Percentiles rank a stretch among this genome's conserved stretches.
phyloP scores from a whole-genome alignment of 2,888 invertebrate genomes.

The Epinotia nisella region DNA sequence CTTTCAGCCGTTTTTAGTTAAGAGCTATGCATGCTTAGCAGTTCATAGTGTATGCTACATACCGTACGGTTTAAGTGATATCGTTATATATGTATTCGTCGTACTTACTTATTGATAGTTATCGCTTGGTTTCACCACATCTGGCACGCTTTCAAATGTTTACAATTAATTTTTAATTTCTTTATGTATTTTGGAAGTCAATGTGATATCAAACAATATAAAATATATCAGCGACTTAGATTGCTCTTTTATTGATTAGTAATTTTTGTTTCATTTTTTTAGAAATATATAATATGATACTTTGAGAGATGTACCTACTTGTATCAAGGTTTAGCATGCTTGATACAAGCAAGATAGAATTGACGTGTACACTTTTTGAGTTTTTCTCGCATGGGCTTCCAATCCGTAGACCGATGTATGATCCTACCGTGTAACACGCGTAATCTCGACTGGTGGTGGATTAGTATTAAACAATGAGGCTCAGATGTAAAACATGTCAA shows the following conservation, averaged over 20 bases:
- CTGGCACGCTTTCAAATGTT: slow-evolving; percentile 85
- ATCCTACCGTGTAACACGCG: slow-evolving; percentile 49
- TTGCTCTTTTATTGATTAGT: not conserved
- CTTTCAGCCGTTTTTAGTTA: slow-evolving; percentile 74
- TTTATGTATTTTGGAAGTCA: slow-evolving; percentile 71
- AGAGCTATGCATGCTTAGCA: slow-evolving; percentile 84
- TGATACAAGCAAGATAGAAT: not conserved
- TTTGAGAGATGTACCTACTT: not conserved
- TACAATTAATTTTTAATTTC: slow-evolving; percentile 73
- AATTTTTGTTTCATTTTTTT: not conserved
- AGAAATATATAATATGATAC: no score
- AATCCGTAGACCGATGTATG: slow-evolving; percentile 65
- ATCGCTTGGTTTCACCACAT: slow-evolving; percentile 71
- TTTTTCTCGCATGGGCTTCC: slow-evolving; percentile 66
- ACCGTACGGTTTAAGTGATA: slow-evolving; percentile 68
- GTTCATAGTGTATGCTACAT: slow-evolving; percentile 81
- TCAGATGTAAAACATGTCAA: slow-evolving; percentile 44
- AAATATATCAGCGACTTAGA: not conserved
- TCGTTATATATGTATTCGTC: slow-evolving; percentile 78
- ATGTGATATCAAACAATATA: slow-evolving; percentile 56
- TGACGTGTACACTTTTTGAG: not conserved
- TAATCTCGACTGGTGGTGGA: slow-evolving; percentile 69
- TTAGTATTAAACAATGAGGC: slow-evolving; percentile 52
- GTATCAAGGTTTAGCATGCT: not conserved
- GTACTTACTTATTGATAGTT: slow-evolving; percentile 82